Conservation (phyloP, 2,888 invertebrate genomes). For the Acanthosepion lycidas region DNA sequence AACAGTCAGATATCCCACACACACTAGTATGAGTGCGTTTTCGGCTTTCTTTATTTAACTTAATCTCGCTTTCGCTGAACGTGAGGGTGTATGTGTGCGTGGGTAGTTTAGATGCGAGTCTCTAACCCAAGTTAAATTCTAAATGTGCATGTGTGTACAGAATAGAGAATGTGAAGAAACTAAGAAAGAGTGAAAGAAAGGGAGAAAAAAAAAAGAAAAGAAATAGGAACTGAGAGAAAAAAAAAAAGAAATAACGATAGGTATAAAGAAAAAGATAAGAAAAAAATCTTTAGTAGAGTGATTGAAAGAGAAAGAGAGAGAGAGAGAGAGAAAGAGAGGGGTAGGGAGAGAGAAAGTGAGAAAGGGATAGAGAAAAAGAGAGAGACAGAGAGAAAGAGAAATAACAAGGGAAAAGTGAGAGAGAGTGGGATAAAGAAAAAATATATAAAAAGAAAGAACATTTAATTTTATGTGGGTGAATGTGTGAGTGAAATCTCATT, state of each 20-base stretch:
- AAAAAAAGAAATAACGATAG: background rate
- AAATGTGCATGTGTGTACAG: background rate
- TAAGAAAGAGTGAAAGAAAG: background rate
- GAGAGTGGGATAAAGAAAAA: no score
- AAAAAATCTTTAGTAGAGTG: no score
- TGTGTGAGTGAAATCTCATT: no score
- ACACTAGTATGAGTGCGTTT: background rate
- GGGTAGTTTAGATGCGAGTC: background rate
- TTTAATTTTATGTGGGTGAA: no score
- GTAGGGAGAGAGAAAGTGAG: background rate
- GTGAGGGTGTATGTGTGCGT: background rate
- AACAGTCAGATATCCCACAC: background rate
- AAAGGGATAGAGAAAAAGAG: background rate
- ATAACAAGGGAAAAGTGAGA: no score
- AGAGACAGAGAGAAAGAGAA: background rate
- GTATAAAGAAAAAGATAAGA: no score
- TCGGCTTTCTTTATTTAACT: background rate
- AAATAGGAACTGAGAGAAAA: background rate
- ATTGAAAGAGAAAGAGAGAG: background rate
- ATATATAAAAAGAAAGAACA: no score
- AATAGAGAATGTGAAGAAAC: background rate
- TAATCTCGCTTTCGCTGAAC: background rate
- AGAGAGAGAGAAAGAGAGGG: conserved; percentile 37
- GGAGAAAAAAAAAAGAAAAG: background rate
- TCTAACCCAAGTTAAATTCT: background rate